Evolutionary conservation across 2,113 vertebrate genomes (phyloP), one percentile per base, ranked within the genome.

Genomic region (Ophiodon elongatus): DNA sequence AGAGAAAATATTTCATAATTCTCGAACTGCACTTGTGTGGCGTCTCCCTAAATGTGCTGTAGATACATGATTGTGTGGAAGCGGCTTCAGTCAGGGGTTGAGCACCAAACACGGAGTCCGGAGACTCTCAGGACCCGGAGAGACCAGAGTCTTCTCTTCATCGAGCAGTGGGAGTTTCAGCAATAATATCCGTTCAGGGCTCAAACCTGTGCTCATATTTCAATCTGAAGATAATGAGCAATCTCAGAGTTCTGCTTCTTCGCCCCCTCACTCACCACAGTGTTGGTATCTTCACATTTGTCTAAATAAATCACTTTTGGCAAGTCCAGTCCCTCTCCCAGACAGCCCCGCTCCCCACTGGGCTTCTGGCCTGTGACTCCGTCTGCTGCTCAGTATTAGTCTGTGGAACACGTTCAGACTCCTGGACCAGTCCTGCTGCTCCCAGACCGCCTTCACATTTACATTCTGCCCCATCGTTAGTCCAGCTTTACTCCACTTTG

Each of bases 401-500:
- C 66, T 85, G 86, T 76, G 82, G 85, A 91, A 85, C 83, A 85
- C 83, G 86, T 63, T 76, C 83, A 29, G 50, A 86, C 80, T 68
- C 52, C 59, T 79, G 79, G 85, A 89, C 89, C 85, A 74, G 87
- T 45, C 64, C 45, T 39, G 74, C 83, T 31, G 54, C 79, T 88
- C 87, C 85, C 85, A 39, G 78, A 85, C 84, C 62, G 27, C 41
- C 79, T 83, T 59, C 67, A 29, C 78, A 85, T 89, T 88, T 87
- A 47, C 84, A 82, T 84, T 88, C 87, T 75, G 79, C 84, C 74
- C 89, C 83, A 81, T 88, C 91, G 87, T 92, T 90, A 92, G 76
- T 91, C 86, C 87, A 83, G 79, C 82, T 91, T 85, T 85, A 39
- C 83, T 90, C 73, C 90, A 83, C 62, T 89, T 89, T 89, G 84